Base-by-base conservation (phyloP, 2,113 vertebrate genomes). In the Aythya baeri region DNA sequence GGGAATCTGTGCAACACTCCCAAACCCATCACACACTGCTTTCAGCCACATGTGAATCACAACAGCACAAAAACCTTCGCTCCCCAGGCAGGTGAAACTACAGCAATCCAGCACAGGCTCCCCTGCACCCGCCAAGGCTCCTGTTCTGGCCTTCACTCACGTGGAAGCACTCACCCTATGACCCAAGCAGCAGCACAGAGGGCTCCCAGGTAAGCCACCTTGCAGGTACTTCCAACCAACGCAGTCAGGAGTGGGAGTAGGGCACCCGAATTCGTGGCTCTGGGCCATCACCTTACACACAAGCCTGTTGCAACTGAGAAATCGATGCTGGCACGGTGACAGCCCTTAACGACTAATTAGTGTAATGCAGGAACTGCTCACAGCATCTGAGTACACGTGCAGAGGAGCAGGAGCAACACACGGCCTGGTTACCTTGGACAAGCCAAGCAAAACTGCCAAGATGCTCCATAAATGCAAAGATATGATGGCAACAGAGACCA, bases 311-410 rank as follows among this genome's bases (percentile, higher is more conserved):
- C 61, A 81, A n/a, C 43, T 11, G 43, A 87, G 32, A 43, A 36
- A 79, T 31, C 23, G 44, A 9, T 71, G 41, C 41, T 2, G 0
- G 20, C 14, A 31, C 13, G 58, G 6, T 7, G 26, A n/a, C 0
- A 83, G 68, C 52, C 75, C 4, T 1, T 11, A 72, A 54, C 23
- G 61, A 26, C 16, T 36, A 25, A 58, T 10, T 32, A 18, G 7
- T 31, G 27, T 8, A 50, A 52, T 25, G 43, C 22, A 75, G 31
- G 63, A 76, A 59, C 12, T 10, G 23, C 43, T 72, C 41, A 6
- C 8, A 6, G 1, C 2, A 14, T 50, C 52, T 50, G 15, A 70
- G 16, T 4, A 36, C 0, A 0, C 0, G 0, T 32, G 31, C 68
- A 86, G 43, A 4, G 32, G 9, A 21, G 11, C 2, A 54, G 44